Base-by-base conservation (phyloP, 2,797 vertebrate species). In the Hypotaenidia philippensis region DNA sequence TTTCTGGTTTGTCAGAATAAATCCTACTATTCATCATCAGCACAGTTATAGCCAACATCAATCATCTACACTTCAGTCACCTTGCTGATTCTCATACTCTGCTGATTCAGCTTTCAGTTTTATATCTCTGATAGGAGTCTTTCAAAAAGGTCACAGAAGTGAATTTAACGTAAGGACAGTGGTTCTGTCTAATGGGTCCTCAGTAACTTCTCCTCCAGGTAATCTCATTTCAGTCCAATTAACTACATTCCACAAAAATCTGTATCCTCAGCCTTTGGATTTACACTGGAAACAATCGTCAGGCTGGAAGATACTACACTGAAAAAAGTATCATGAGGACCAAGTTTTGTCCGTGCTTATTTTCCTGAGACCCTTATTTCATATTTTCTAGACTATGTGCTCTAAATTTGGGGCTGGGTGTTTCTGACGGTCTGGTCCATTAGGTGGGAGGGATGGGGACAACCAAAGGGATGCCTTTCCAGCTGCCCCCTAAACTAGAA, bases 21-120 rank as follows among this genome's bases (percentile, higher is more conserved):
- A 93, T 95, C 92, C 94, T 56, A 41, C 87, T 95, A 91, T 95
- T 94, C 87, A 93, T 94, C 94, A 96, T 63, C 87, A 94, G 85
- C 63, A 69, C 86, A 95, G 92, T 93, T 95, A 96, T 68, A 97
- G 93, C 87, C 89, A 66, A 52, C 70, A 96, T 96, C 94, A 92
- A 91, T 97, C 94, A 95, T 87, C 31, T 14, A 29, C 74, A 93
- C 93, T 95, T 93, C 83, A 86, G 91, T 86, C 91, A 92, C 93
- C 83, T 84, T 83, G 55, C 18, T 94, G 91, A 79, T 90, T 94
- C 94, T 74, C 86, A 72, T 38, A 79, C 32, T 86, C 65, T 93
- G 95, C 95, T 94, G 95, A 96, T 86, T 95, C 95, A 94, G 94
- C 95, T 94, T 81, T 88, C 90, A 56, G 78, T 92, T 95, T 91